Conservation (phyloP, 2,113 vertebrate genomes). For the Elanus axillaris region DNA sequence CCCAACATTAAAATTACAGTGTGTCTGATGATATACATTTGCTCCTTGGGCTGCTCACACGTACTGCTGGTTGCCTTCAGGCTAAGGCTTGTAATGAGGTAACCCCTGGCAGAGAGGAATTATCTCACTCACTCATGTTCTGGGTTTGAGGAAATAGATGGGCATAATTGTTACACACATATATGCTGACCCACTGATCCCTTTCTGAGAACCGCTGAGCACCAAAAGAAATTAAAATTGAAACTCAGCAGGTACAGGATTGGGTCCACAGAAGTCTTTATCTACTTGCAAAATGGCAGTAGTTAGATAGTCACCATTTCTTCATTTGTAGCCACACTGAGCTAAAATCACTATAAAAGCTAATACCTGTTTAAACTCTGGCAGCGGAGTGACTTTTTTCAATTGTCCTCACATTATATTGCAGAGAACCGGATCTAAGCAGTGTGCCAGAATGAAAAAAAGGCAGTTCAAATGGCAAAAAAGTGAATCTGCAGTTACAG, state of each 20-base stretch:
- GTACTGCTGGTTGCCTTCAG: background rate
- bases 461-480: background rate
- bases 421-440: background rate
- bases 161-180: background rate
- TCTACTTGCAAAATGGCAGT: background rate
- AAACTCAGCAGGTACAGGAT: background rate
- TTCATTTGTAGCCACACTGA: background rate
- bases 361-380: slow-evolving; percentile 27
- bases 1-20: background rate
- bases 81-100: background rate
- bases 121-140: background rate
- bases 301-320: background rate
- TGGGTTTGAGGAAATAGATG: background rate
- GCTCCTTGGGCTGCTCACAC: background rate
- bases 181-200: background rate
- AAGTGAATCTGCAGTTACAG: background rate
- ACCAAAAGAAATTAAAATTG: background rate
- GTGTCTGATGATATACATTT: background rate
- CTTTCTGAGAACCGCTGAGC: background rate
- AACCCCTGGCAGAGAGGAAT: background rate
- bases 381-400: background rate
- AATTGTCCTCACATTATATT: background rate
- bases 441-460: background rate
- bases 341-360: background rate
- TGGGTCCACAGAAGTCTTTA: background rate